These are phyloP conservation scores for Epistrophella euchroma DNA, from an alignment of 2,888 invertebrate genomes.

Conservation along the genomic window DNA sequence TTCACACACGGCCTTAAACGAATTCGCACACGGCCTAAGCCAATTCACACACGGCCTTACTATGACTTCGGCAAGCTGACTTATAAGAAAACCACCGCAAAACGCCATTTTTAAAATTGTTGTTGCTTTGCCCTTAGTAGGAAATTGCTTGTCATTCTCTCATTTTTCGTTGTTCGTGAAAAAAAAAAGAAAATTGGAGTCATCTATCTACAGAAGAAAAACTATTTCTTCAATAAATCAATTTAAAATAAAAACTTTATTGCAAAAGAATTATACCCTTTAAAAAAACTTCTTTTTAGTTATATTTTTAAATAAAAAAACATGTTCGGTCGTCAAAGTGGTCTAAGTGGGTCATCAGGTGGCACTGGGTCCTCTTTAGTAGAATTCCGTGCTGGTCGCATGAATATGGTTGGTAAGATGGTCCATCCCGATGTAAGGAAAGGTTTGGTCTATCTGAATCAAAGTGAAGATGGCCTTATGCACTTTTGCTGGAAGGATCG, in stretches of 20 bases:
- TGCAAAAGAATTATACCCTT: background rate
- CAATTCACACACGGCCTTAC: no score
- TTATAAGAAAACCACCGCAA: slow-evolving; percentile 11
- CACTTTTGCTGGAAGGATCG: slow-evolving; percentile 99
- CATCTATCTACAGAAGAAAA: slow-evolving; percentile 32
- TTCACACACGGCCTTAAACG: no score
- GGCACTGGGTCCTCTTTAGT: slow-evolving; percentile 95
- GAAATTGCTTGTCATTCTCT: slow-evolving; percentile 71
- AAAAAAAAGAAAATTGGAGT: slow-evolving; percentile 37
- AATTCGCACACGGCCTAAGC: no score
- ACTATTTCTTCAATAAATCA: slow-evolving; percentile 29
- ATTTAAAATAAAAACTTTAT: background rate
- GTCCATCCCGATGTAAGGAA: slow-evolving; percentile 97
- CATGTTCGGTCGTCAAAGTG: slow-evolving; percentile 85
- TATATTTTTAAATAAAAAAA: slow-evolving; percentile 9
- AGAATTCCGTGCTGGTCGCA: slow-evolving; percentile 98
- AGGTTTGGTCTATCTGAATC: slow-evolving; percentile 96
- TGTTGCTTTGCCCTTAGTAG: slow-evolving; percentile 51
- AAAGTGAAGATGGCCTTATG: slow-evolving; percentile 98
- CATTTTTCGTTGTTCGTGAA: slow-evolving; percentile 31
- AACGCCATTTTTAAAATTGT: slow-evolving; percentile 57
- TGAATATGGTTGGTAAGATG: slow-evolving; percentile 95
- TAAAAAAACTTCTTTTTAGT: background rate
- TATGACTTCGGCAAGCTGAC: background rate
- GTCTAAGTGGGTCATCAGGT: slow-evolving; percentile 91